Conservation (phyloP, 1,140 invertebrate species). For the Macrosteles quadrilineatus region DNA sequence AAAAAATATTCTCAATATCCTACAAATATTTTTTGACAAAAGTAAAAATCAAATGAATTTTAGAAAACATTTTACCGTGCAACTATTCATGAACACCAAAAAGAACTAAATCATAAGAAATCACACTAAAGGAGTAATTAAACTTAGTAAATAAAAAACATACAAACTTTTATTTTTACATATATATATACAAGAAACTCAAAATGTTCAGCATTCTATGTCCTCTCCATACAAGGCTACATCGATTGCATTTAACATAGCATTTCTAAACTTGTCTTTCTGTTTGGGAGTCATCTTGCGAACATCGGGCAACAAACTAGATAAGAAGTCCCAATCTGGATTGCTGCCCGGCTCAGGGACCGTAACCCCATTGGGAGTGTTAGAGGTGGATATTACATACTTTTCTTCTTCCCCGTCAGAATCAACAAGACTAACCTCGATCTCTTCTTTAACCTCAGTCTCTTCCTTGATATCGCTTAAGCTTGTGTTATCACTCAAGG, state of each 20-base stretch:
- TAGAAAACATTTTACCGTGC: no score
- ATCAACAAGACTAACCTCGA: neutral
- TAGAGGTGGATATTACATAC: neutral
- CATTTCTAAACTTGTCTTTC: slow-evolving; percentile 4
- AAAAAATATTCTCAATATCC: no score
- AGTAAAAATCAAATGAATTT: no score
- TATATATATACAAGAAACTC: no score
- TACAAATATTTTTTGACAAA: no score
- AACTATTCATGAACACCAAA: no score
- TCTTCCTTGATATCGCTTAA: neutral
- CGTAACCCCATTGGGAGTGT: neutral
- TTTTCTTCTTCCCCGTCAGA: neutral
- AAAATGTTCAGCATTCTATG: no score
- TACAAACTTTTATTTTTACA: no score
- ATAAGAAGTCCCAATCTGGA: slow-evolving; percentile 10
- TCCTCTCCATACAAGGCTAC: neutral
- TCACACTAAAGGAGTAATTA: no score
- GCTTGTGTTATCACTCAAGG: no score
- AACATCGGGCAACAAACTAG: slow-evolving; percentile 2
- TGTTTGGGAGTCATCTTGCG: neutral
- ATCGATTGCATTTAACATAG: neutral
- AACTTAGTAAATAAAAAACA: no score
- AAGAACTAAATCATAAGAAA: no score
- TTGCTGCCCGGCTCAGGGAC: neutral
- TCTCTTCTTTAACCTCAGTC: neutral